Conservation (phyloP, 2,113 vertebrate genomes). For the Hippoglossus stenolepis region DNA sequence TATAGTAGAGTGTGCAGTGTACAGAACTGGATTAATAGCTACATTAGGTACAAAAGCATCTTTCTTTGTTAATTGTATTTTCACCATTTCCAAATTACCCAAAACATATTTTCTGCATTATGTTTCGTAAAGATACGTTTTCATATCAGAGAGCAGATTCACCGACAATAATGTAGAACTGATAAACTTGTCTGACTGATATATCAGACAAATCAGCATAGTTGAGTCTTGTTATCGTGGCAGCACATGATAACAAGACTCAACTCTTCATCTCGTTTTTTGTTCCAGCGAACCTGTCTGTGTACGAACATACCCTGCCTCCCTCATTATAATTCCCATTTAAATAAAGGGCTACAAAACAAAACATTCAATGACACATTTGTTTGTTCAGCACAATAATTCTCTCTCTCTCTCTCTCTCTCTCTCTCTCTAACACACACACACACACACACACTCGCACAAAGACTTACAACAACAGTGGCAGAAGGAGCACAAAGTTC, state of each 20-base stretch:
- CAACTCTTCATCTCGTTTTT: constrained; percentile 55
- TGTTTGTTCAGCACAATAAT: too few species aligned
- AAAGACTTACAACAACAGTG: not conserved
- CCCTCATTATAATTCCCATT: constrained; percentile 55
- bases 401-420: constrained; percentile 7
- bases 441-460: not conserved
- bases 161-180: not conserved
- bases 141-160: not conserved
- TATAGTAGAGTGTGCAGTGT: not conserved
- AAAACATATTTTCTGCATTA: too few species aligned
- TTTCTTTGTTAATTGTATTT: not conserved
- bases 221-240: not conserved
- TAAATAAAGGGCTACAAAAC: too few species aligned
- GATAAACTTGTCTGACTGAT: not conserved
- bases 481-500: constrained; percentile 28
- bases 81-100: too few species aligned
- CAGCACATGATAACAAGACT: constrained; percentile 57
- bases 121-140: too few species aligned
- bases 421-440: constrained; percentile 11
- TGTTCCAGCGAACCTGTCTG: constrained; percentile 15
- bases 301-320: constrained; percentile 58
- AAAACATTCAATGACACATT: too few species aligned
- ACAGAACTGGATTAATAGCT: not conserved
- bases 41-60: not conserved
- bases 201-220: constrained; percentile 13